Percentiles rank a stretch among this genome's conserved stretches.
Evolutionary conservation across 1,140 invertebrate species (phyloP).

Genomic region (Coenobita brevimanus): DNA sequence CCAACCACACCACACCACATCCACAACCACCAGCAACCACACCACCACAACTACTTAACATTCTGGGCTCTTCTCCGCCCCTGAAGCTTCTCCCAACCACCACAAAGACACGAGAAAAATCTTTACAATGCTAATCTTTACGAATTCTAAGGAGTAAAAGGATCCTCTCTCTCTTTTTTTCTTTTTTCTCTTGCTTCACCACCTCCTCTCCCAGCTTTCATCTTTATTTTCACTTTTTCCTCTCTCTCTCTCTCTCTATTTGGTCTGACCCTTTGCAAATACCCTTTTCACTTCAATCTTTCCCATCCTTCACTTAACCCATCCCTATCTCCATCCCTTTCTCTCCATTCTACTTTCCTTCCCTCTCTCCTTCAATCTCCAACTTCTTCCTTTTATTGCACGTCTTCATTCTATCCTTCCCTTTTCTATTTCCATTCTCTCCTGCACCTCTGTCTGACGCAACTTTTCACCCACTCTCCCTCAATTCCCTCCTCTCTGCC

Average conservation of each 20-base stretch:
- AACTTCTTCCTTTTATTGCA: no score
- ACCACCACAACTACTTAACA: neutral
- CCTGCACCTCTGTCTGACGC: neutral
- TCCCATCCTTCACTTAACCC: neutral
- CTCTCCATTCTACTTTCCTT: neutral
- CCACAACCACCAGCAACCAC: neutral
- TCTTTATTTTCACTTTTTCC: neutral
- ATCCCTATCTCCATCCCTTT: neutral
- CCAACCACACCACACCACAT: no score
- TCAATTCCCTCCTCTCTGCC: neutral
- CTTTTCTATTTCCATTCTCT: no score
- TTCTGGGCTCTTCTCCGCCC: neutral
- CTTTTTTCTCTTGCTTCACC: neutral
- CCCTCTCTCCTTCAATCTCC: neutral
- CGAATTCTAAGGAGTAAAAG: conserved; percentile 24
- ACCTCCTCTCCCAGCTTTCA: neutral
- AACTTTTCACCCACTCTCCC: neutral
- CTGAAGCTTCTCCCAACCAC: no score
- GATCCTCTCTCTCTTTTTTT: neutral
- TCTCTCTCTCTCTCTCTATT: neutral
- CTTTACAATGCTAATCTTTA: conserved; percentile 29
- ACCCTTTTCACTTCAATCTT: no score
- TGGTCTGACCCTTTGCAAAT: neutral
- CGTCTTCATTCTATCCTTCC: no score
- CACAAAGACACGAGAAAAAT: neutral